These are phyloP conservation scores for Eledone cirrhosa DNA, from an alignment of 2,888 invertebrate species.

Conservation along the genomic window DNA sequence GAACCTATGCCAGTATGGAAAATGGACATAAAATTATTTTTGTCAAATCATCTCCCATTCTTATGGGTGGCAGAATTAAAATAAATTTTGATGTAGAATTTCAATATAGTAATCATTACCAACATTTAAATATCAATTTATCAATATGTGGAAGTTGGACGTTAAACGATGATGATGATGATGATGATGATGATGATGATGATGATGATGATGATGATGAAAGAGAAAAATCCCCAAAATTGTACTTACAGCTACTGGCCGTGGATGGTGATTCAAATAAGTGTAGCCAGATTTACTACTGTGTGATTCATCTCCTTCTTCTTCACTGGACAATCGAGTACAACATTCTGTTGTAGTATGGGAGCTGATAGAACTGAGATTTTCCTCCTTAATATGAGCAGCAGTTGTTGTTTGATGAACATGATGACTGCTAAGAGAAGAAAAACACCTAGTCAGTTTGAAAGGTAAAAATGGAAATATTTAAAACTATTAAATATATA, in stretches of 20 bases:
- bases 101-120: no score
- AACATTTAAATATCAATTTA: no score
- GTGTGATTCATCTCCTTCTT: conserved; percentile 45
- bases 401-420: conserved; percentile 14
- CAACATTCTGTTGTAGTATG: conserved; percentile 12
- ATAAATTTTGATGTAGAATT: no score
- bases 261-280: conserved; percentile 56
- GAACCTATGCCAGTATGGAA: no score
- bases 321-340: conserved; percentile 36
- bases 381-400: conserved; percentile 25
- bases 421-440: neutral
- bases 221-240: neutral
- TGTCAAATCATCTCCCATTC: no score
- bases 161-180: no score
- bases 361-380: conserved; percentile 1
- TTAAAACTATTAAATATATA: no score
- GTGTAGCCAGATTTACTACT: conserved; percentile 34
- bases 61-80: no score
- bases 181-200: neutral
- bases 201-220: neutral
- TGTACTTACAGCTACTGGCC: conserved; percentile 60
- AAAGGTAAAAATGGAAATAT: no score
- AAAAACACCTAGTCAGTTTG: neutral
- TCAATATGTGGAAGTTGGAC: neutral
- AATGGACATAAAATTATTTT: no score